These are phyloP conservation scores for Lamellibrachia columna DNA, from an alignment of 2,888 invertebrate genomes.

Conservation along the genomic window DNA sequence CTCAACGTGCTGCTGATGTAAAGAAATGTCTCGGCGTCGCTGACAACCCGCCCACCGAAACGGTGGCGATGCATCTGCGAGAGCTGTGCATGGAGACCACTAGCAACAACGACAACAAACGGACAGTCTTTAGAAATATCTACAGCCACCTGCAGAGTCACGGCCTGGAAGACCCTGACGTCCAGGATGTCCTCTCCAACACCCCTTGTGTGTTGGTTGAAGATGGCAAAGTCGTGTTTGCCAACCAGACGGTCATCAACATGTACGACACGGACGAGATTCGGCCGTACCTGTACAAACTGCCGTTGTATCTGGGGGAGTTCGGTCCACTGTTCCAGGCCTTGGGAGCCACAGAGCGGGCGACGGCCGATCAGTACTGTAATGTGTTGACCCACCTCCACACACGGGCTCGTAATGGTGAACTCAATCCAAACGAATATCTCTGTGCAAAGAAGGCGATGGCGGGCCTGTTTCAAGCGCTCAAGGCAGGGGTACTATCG, in stretches of 20 bases:
- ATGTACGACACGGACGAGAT: slow-evolving; percentile 42
- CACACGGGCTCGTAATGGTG: slow-evolving; percentile 24
- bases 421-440: slow-evolving; percentile 42
- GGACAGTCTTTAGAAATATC: slow-evolving; percentile 31
- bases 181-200: slow-evolving; percentile 23
- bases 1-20: neutral
- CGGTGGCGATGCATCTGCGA: slow-evolving; percentile 32
- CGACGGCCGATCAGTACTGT: slow-evolving; percentile 43
- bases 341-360: slow-evolving; percentile 43
- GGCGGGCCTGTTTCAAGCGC: slow-evolving; percentile 35
- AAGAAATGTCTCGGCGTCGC: slow-evolving; percentile 28
- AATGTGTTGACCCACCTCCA: slow-evolving; percentile 40
- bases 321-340: slow-evolving; percentile 43
- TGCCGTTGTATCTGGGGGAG: slow-evolving; percentile 41
- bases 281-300: slow-evolving; percentile 44
- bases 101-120: neutral
- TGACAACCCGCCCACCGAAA: slow-evolving; percentile 29
- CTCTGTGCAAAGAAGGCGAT: slow-evolving; percentile 38
- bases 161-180: slow-evolving; percentile 27
- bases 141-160: slow-evolving; percentile 33
- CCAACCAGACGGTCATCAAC: slow-evolving; percentile 40
- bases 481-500: slow-evolving; percentile 20
- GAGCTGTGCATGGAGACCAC: slow-evolving; percentile 26
- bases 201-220: slow-evolving; percentile 36
- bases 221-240: slow-evolving; percentile 35